Percentiles rank a stretch among this genome's conserved stretches.
These are phyloP conservation scores for Loripinus fragilis DNA, from an alignment of 2,888 invertebrate species.

Conservation along the genomic window DNA sequence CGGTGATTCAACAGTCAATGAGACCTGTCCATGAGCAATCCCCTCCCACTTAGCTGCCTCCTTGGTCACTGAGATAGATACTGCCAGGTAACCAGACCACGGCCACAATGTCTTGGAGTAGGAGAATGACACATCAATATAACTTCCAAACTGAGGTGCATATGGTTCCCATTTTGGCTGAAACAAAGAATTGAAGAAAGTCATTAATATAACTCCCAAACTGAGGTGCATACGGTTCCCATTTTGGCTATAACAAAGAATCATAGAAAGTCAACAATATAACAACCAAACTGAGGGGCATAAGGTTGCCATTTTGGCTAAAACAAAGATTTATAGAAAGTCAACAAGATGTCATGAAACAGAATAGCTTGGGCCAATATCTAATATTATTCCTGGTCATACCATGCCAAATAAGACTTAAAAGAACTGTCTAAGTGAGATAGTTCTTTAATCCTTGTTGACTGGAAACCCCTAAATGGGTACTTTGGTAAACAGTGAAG, in stretches of 20 bases:
- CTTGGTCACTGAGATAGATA: slow-evolving; percentile 89
- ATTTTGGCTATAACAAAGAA: slow-evolving; percentile 86
- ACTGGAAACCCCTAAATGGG: too few relatives aligned
- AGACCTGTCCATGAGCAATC: slow-evolving; percentile 88
- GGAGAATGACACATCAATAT: slow-evolving; percentile 90
- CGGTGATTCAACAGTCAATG: slow-evolving; percentile 91
- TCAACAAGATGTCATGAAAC: too few relatives aligned
- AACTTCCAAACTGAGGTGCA: slow-evolving; percentile 90
- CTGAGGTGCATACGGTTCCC: slow-evolving; percentile 95
- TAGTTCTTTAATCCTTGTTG: too few relatives aligned
- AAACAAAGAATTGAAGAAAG: slow-evolving; percentile 71
- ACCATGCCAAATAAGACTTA: too few relatives aligned
- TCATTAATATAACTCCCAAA: slow-evolving; percentile 91
- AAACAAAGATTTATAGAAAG: too few relatives aligned
- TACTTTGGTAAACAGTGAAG: too few relatives aligned
- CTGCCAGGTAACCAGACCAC: slow-evolving; percentile 97
- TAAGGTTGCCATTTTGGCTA: background rate
- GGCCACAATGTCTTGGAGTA: slow-evolving; percentile 95
- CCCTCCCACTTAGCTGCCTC: slow-evolving; percentile 90
- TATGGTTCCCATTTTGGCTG: slow-evolving; percentile 94
- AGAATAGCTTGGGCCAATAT: too few relatives aligned
- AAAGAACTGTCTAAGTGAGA: too few relatives aligned
- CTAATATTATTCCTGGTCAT: too few relatives aligned
- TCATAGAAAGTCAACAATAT: too few relatives aligned
- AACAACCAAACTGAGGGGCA: background rate